Evolutionary conservation across 2,888 invertebrate species (phyloP).

Genomic region (Eucriotettix oculatus): DNA sequence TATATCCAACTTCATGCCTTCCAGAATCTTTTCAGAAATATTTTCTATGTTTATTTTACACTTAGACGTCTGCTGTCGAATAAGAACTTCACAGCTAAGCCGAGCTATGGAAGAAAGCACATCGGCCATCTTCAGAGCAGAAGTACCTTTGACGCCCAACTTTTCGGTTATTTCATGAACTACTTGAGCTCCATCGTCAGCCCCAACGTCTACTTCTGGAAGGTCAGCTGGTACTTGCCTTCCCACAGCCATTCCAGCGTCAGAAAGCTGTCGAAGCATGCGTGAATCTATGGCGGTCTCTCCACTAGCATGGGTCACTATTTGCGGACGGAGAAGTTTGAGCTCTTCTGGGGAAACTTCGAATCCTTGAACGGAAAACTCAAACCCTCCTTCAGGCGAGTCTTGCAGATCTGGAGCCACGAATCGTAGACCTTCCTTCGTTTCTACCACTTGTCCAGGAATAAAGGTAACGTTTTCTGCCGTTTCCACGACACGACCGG

Average conservation of each 20-base stretch:
- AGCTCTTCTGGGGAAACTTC: conserved; percentile 33
- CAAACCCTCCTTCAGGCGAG: conserved; percentile 43
- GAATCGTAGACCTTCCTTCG: conserved; percentile 38
- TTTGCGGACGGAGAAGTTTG: conserved; percentile 25
- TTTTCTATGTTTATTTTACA: not conserved
- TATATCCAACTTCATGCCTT: not conserved
- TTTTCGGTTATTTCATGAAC: conserved; percentile 17
- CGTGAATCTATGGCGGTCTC: conserved; percentile 45
- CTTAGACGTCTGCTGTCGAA: not conserved
- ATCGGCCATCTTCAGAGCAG: conserved; percentile 28
- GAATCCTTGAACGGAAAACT: conserved; percentile 56
- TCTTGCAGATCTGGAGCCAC: conserved; percentile 51
- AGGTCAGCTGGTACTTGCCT: conserved; percentile 42
- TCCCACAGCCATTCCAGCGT: conserved; percentile 51
- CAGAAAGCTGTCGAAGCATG: conserved; percentile 46
- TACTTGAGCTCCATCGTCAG: not conserved
- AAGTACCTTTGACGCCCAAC: conserved; percentile 23
- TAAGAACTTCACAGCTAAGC: conserved; percentile 22
- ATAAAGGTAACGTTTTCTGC: conserved; percentile 28
- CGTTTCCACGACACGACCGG: conserved; percentile 31
- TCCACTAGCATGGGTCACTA: conserved; percentile 17
- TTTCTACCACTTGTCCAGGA: conserved; percentile 33
- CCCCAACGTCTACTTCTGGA: conserved; percentile 37
- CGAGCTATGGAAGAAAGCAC: conserved; percentile 25
- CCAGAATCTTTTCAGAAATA: not conserved